Evolutionary conservation across 2,113 vertebrate species (phyloP), one percentile per base, ranked within the genome.

Genomic region (Dasyprocta punctata): DNA sequence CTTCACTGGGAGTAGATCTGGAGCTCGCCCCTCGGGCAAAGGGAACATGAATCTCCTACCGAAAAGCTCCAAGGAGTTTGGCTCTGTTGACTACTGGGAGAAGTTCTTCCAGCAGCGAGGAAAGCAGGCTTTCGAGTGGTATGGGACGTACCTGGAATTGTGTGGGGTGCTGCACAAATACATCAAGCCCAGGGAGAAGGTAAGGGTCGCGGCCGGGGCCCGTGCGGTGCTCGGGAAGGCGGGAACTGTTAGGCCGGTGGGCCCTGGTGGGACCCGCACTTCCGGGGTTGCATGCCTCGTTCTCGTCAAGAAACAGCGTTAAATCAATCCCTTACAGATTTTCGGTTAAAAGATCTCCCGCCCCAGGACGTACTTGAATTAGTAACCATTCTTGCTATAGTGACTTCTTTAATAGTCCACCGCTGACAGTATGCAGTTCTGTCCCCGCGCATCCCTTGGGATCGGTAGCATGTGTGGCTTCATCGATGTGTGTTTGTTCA

Each of bases 91-190:
- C 9, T 99, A 99, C 81, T 99, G 99, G 99, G 99, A 99, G 69
- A 99, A 98, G 8, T 99, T 99, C 98, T 99, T 99, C 93, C 99
- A 99, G 61, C 99, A 98, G 96, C 99, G 99, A 1, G 99, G 99
- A 47, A 99, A 99, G 81, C 99, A 98, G 17, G 97, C 99, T 19
- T 99, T 99, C 93, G 99, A 99, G 98, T 99, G 99, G 99, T 99
- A 99, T 84, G 99, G 99, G 30, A 99, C 98, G 93, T 99, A 99
- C 98, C 98, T 99, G 97, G 99, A 99, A 41, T 99, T 99, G 16
- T 99, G 99, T 87, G 99, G 99, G 9, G 98, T 99, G 60, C 98
- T 99, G 89, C 99, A 98, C 89, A 99, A 99, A 83, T 99, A 99
- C 92, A 99, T 99, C 84, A 99, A 99, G 97, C 98, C 98, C 28